phyloP scores from a whole-genome alignment of 2,797 vertebrate species.

The Enteromius fasciolatus region DNA sequence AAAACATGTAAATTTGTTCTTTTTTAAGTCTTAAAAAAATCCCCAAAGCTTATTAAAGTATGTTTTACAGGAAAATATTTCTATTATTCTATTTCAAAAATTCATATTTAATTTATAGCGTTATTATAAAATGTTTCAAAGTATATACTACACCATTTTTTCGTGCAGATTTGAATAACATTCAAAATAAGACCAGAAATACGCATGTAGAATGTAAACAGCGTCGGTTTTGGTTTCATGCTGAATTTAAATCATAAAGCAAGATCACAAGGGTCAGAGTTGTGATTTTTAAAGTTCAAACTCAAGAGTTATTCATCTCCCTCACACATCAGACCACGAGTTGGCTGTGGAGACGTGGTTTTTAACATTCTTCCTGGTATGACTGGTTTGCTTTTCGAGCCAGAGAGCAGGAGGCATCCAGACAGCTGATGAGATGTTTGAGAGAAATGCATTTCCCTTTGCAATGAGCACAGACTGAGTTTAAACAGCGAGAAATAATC shows the following conservation, averaged over 20 bases:
- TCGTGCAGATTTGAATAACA: background rate
- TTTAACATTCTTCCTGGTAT: slow-evolving; percentile 21
- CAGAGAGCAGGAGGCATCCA: slow-evolving; percentile 7
- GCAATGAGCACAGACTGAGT: slow-evolving; percentile 12
- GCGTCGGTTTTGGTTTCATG: background rate
- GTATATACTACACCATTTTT: background rate
- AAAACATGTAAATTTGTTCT: background rate
- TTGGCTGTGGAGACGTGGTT: background rate
- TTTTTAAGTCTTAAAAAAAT: background rate
- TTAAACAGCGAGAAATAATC: background rate
- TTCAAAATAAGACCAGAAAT: background rate
- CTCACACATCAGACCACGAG: background rate
- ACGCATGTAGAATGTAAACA: background rate
- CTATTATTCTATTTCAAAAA: background rate
- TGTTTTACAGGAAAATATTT: background rate
- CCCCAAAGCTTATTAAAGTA: background rate
- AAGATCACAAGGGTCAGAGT: background rate
- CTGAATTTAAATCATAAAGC: background rate
- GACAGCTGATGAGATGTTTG: slow-evolving; percentile 2
- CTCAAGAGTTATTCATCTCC: background rate
- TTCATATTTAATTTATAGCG: background rate
- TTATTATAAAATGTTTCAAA: background rate
- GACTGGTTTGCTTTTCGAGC: slow-evolving; percentile 14
- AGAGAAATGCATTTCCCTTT: slow-evolving; percentile 6
- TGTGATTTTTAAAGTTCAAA: background rate